Conservation (phyloP, 2,113 vertebrate species). For the Bothrops jararaca region DNA sequence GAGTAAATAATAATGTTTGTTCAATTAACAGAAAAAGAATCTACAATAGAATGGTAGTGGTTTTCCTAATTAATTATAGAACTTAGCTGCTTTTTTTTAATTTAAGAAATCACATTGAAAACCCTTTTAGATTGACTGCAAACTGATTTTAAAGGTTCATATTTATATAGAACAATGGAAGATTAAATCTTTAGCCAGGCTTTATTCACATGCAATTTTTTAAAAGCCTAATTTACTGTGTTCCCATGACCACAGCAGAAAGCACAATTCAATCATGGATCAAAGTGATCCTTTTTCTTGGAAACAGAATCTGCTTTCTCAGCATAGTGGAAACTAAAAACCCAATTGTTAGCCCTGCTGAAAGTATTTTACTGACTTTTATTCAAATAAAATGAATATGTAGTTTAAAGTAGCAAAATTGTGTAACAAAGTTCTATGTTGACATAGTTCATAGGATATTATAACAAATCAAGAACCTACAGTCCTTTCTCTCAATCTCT, state of each 20-base stretch:
- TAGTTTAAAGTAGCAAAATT: background rate
- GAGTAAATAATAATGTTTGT: background rate
- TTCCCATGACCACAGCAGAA: background rate
- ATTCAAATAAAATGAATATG: background rate
- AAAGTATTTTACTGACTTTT: background rate
- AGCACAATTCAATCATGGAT: background rate
- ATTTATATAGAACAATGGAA: background rate
- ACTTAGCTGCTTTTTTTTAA: background rate
- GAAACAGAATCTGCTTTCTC: background rate
- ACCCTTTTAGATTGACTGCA: background rate
- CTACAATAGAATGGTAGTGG: background rate
- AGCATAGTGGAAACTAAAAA: background rate
- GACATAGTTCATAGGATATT: background rate
- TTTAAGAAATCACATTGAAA: background rate
- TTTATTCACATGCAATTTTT: background rate
- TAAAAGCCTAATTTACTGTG: background rate
- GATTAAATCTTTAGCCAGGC: background rate
- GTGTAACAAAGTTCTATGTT: background rate
- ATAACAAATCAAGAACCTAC: background rate
- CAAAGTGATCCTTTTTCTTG: background rate
- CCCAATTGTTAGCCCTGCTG: background rate
- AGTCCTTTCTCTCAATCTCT: background rate
- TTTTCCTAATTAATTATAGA: background rate
- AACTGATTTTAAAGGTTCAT: background rate
- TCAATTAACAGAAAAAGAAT: background rate